Base-by-base conservation (phyloP, 1,140 invertebrate species). In the Meloidogyne exigua region DNA sequence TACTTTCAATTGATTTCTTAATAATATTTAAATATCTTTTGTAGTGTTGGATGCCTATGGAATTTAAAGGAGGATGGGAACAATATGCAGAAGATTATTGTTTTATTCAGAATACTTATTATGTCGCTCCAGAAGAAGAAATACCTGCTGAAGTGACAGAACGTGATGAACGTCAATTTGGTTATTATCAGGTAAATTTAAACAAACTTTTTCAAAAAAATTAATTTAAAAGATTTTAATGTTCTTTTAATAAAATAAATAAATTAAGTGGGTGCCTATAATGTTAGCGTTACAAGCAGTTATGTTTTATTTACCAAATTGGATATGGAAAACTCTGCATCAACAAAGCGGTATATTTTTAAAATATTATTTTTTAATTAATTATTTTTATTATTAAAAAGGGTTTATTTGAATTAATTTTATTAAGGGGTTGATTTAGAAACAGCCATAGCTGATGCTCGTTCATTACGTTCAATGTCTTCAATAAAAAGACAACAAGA, bases 321-420 rank as follows among this genome's bases (percentile, higher is more conserved):
- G 90, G 72, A 85, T 90, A 23, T 90, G 90, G 90, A 82, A 89
- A 49, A 87, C 88, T 2, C 80, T 90, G n/a, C 89, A 90, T 78
- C 86, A 88, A 66, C 88, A 89, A 72, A 89, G 88, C 25, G 89
- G 89, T 87, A 57, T n/a, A n/a, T 74, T 75, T 76, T 39, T 32
- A 32, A 32, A 28, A 25, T n/a, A 21, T 44, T 62, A 18, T 57
- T 7, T 15, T 1, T 71, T 9, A 13, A 42, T n/a, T 42, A 71
- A 28, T 25, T 39, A 63, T 39, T 36, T n/a, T 15, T 57, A 15
- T 49, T 4, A 21, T 68, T 68, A n/a, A 68, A n/a, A n/a, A n/a
- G n/a, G n/a, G n/a, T n/a, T n/a, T n/a, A n/a, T n/a, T n/a, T n/a
- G n/a, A n/a, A n/a, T n/a, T n/a, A n/a, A n/a, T n/a, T n/a, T n/a